These are phyloP conservation scores for Diarsia dahlii DNA, from an alignment of 2,888 invertebrate genomes.

Conservation along the genomic window DNA sequence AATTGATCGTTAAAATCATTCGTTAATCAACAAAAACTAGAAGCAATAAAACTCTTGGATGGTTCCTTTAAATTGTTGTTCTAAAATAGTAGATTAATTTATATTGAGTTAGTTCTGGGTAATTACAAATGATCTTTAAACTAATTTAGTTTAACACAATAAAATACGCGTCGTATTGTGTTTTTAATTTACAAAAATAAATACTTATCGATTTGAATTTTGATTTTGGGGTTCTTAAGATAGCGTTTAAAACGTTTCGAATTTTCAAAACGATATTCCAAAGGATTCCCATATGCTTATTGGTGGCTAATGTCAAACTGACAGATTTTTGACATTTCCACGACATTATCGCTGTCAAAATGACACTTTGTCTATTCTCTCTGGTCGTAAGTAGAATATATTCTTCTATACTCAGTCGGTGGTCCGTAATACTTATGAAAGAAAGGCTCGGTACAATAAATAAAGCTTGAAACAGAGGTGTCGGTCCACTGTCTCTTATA, in stretches of 20 bases:
- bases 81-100: constrained; percentile 10
- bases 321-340: background rate
- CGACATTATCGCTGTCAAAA: background rate
- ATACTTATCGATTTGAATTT: background rate
- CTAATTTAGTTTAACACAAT: background rate
- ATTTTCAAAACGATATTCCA: background rate
- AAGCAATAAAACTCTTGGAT: constrained; percentile 55
- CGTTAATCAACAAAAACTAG: constrained; percentile 59
- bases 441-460: constrained; percentile 80
- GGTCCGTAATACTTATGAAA: constrained; percentile 78
- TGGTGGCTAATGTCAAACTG: too few species aligned
- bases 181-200: background rate
- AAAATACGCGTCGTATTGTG: background rate
- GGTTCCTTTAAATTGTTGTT: constrained; percentile 24
- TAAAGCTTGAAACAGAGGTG: constrained; percentile 80
- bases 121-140: background rate
- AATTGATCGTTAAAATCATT: constrained; percentile 64
- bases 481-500: constrained; percentile 78
- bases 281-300: too few species aligned
- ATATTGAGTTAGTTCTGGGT: constrained; percentile 27
- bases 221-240: background rate
- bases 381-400: constrained; percentile 68
- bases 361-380: too few species aligned
- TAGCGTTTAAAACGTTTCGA: background rate
- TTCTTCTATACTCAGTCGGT: constrained; percentile 75